A percentile compares a stretch with the other conserved stretches of the same genome.
These are phyloP conservation scores for Amphibalanus amphitrite DNA, from an alignment of 1,140 invertebrate species.

Conservation along the genomic window DNA sequence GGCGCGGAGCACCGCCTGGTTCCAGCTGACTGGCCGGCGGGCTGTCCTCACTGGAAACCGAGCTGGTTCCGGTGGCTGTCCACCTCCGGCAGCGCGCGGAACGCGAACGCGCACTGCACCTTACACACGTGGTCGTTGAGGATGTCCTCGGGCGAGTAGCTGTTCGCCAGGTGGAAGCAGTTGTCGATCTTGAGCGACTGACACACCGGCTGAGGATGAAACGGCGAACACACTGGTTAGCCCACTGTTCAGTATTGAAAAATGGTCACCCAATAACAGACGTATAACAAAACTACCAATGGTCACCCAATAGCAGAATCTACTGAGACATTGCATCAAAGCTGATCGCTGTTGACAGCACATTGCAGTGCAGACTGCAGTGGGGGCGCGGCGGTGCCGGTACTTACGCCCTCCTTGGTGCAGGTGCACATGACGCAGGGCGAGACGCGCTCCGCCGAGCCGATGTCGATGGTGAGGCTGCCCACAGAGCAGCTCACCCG, in stretches of 20 bases:
- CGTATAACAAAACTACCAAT: too few species aligned
- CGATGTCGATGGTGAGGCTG: constrained; percentile 30
- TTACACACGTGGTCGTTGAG: constrained; percentile 35
- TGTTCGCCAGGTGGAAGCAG: constrained; percentile 30
- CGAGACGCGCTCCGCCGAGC: constrained; percentile 33
- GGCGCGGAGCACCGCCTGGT: too few species aligned
- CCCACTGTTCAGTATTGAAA: too few species aligned
- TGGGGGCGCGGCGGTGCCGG: not conserved
- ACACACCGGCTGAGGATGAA: constrained; percentile 29
- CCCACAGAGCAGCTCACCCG: constrained; percentile 28
- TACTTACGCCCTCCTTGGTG: constrained; percentile 38
- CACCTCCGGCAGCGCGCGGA: constrained; percentile 28
- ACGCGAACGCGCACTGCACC: constrained; percentile 37
- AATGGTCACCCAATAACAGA: too few species aligned
- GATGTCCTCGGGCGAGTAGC: constrained; percentile 28
- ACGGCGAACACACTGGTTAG: too few species aligned
- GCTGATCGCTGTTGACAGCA: too few species aligned
- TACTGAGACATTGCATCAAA: too few species aligned
- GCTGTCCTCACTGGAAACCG: constrained; percentile 6
- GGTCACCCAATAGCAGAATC: too few species aligned
- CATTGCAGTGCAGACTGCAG: too few species aligned
- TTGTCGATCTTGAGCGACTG: constrained; percentile 35
- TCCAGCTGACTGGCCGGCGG: too few species aligned
- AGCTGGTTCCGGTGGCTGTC: constrained; percentile 18
- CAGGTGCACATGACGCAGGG: constrained; percentile 44